Base-by-base conservation (phyloP, 2,888 invertebrate species). In the Hydrotaea diabolus region DNA sequence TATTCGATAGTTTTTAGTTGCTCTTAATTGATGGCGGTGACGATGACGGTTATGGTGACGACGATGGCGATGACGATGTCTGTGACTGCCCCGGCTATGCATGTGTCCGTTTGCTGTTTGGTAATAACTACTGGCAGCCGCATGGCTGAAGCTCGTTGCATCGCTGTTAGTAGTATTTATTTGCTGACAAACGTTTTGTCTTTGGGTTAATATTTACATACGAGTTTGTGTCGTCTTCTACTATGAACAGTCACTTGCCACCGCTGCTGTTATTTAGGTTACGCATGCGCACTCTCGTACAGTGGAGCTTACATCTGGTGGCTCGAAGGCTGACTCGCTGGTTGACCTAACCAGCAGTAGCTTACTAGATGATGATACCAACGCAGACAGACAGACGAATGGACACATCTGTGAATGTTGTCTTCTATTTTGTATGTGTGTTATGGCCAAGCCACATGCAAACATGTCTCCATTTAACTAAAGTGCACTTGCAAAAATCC, bases 251-350 rank as follows among this genome's bases (percentile, higher is more conserved):
- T 31, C 31, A 19, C 59, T 62, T 2, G 5, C 26, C 15, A 5
- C n/a, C 0, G 43, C 39, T 69, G 39, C 43, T 46, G 23, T 43
- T 82, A 82, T 85, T 85, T 85, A 59, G 82, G 82, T 82, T 85
- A 85, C 79, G 82, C 85, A 85, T 85, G 85, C 84, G 84, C 81
- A 55, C 9, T 21, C 31, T 31, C 3, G 21, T 4, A 55, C 1
- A 21, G 55, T 21, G 17, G 55, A 23, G 26, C 59, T 23, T 23
- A 59, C 23, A 59, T 23, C 15, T 59, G 59, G 2, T 9, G 57
- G 5, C 21, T 46, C 17, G 66, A 31, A 69, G 43, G 62, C 62
- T 62, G 31, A 17, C 62, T 8, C 8, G 53, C 53, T 55, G 55
- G 31, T 36, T 62, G 43, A 66, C 66, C 39, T 66, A 39, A 69